These are phyloP conservation scores for Odontesthes bonariensis DNA, from an alignment of 2,113 vertebrate genomes.

Conservation along the genomic window DNA sequence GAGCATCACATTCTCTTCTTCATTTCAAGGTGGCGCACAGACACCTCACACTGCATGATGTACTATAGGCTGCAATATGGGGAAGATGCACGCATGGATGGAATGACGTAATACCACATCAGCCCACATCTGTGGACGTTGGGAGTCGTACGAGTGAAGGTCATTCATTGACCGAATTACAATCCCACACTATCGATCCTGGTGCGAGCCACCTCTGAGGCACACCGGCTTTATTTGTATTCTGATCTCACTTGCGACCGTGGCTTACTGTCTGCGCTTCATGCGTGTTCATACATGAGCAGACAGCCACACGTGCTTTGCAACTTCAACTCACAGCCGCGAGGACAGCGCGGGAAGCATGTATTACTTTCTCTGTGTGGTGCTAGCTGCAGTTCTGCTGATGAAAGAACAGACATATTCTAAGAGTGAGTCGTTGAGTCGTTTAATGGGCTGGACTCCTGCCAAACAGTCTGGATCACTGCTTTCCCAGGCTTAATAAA, in stretches of 20 bases:
- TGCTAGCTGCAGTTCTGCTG: constrained; percentile 3
- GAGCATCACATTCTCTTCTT: constrained; percentile 35
- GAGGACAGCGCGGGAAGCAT: constrained; percentile 13
- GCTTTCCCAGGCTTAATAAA: constrained; percentile 14
- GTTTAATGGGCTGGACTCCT: constrained; percentile 37
- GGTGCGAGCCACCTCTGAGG: background rate
- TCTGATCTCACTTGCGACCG: constrained; percentile 5
- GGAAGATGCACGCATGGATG: constrained; percentile 19
- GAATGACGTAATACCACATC: constrained; percentile 67
- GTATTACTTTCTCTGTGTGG: background rate
- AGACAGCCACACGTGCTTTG: constrained; percentile 57
- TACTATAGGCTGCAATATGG: constrained; percentile 1
- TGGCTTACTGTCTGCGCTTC: constrained; percentile 10
- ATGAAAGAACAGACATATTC: background rate
- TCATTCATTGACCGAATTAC: constrained; percentile 69
- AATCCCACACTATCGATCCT: background rate
- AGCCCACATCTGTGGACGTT: constrained; percentile 63
- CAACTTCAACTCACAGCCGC: constrained; percentile 20
- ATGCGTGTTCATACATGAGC: constrained; percentile 32
- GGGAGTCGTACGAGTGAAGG: constrained; percentile 73
- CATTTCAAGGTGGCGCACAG: constrained; percentile 37
- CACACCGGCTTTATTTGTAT: constrained; percentile 5
- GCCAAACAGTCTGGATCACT: constrained; percentile 46
- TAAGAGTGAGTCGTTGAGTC: constrained; percentile 15
- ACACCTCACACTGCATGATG: constrained; percentile 10